These are phyloP conservation scores for Noctilio leporinus DNA, from an alignment of 2,113 vertebrate species.

Conservation along the genomic window DNA sequence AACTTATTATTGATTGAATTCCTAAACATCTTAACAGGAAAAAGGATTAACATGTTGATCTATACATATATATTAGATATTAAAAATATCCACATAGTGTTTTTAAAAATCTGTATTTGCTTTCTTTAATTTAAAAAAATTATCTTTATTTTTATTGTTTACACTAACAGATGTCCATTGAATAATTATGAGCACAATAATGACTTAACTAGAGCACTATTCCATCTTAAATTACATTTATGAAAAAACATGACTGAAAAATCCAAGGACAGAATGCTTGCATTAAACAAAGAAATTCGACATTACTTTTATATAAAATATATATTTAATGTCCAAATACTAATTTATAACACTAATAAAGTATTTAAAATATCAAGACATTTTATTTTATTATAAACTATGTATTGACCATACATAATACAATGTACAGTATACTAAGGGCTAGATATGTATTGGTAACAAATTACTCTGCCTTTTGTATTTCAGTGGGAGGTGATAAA, in stretches of 20 bases:
- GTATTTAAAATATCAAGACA: background rate
- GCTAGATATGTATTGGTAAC: background rate
- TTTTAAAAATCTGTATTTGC: background rate
- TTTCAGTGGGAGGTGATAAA: background rate
- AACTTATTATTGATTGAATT: background rate
- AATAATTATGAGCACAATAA: background rate
- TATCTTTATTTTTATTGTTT: too few relatives aligned
- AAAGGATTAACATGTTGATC: background rate
- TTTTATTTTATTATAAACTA: background rate
- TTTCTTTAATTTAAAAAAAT: background rate
- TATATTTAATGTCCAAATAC: background rate
- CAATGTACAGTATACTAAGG: background rate
- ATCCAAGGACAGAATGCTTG: fast-evolving
- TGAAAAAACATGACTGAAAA: background rate
- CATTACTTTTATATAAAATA: background rate
- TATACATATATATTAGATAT: background rate
- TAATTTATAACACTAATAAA: background rate
- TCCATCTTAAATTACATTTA: background rate
- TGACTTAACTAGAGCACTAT: background rate
- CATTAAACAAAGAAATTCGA: background rate
- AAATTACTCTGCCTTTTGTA: background rate
- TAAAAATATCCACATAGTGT: background rate
- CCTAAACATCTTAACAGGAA: background rate
- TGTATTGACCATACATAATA: background rate
- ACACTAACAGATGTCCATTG: background rate